Evolutionary conservation across 2,113 vertebrate species (phyloP), one percentile per base, ranked within the genome.

Genomic region (Pipa parva): DNA sequence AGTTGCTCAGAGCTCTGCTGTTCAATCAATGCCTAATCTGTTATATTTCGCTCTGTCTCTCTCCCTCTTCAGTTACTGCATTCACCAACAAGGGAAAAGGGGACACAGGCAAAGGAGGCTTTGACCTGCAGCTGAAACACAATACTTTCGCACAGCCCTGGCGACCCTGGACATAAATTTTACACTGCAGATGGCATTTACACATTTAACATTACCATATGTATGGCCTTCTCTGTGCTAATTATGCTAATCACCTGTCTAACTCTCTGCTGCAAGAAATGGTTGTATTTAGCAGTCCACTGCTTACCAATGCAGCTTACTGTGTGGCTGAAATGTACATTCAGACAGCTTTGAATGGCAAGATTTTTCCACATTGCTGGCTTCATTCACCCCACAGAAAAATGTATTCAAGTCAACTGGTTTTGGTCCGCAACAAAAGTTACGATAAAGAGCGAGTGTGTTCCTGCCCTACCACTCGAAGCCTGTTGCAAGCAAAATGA

Each of bases 191-290:
- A 92, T 96, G 92, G 93, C 92, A 93, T 89, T 91, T 89, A 92
- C 91, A 88, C 87, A 82, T 86, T 87, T 90, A 80, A 73, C 81
- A 99, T 99, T 99, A 94, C 89, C 95, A 99, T 99, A 97, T 98
- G 94, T 97, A 99, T 98, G 90, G 95, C 81, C 87, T 80, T 90
- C 86, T 89, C 93, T 78, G 84, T 87, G 90, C 92, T 95, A 95
- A 97, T 98, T 98, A 97, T 98, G 95, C 93, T 97, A 97, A 99
- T 99, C 94, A 96, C 93, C 94, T 97, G 93, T 97, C 94, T 93
- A 86, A 92, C 92, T 90, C 90, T 89, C 90, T 87, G 85, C 90
- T 84, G 83, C 81, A 88, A 92, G 92, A 96, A 99, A 97, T 95
- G 92, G 91, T 92, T 96, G 94, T 90, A 97, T 98, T 98, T 97